A percentile compares a stretch with the other conserved stretches of the same genome.
Evolutionary conservation across 2,113 vertebrate species (phyloP).

Genomic region (Raja brachyura): DNA sequence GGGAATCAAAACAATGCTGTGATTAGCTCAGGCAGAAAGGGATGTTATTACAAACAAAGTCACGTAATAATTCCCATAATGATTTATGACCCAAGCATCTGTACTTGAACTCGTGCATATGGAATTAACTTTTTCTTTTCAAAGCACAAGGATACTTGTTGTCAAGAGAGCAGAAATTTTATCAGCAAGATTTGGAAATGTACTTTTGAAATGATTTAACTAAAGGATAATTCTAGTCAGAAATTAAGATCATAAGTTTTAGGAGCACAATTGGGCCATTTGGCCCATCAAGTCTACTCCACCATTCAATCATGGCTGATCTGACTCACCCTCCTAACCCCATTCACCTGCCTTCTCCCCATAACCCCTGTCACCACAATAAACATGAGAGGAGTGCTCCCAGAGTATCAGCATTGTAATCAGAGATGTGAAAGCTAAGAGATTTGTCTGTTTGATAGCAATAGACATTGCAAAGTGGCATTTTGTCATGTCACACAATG

Average conservation of each 20-base stretch:
- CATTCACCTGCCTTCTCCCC: too few species aligned
- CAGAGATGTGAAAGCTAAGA: neutral
- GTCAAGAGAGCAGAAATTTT: neutral
- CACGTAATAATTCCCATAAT: neutral
- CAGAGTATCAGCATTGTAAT: neutral
- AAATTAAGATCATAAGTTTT: too few species aligned
- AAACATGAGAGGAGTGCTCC: neutral
- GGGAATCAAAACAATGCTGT: neutral
- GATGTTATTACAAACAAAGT: neutral
- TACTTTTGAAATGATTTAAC: neutral
- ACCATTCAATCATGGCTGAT: too few species aligned
- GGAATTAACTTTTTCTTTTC: neutral
- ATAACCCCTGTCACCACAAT: too few species aligned
- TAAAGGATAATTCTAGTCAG: neutral
- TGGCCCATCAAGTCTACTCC: too few species aligned
- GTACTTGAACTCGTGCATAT: neutral
- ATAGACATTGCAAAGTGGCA: too few species aligned
- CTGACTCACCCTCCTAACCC: too few species aligned
- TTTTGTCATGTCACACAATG: neutral
- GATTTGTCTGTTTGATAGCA: neutral
- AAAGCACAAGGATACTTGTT: neutral
- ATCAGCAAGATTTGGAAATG: neutral
- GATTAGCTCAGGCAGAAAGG: neutral
- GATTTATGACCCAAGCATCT: neutral
- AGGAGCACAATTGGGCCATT: too few species aligned